Conservation (phyloP, 1,140 invertebrate species). For the Psix sp. region DNA sequence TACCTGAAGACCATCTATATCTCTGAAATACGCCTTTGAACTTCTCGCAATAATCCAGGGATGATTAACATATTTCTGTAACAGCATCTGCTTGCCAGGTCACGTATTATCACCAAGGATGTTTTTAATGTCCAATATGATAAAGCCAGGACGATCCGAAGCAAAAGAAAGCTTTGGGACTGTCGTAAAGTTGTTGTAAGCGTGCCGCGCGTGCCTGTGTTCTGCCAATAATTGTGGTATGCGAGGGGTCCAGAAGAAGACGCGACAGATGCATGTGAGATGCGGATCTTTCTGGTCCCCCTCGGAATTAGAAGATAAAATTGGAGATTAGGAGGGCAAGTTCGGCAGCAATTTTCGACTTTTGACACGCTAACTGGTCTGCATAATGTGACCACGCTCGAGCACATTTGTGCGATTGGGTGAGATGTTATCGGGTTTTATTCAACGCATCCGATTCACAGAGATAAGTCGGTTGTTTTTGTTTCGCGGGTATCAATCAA, state of each 20-base stretch:
- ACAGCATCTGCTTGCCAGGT: slow-evolving; percentile 24
- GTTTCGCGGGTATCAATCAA: too few species aligned
- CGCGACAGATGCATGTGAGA: slow-evolving; percentile 56
- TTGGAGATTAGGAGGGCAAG: slow-evolving; percentile 17
- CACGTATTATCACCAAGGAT: slow-evolving; percentile 28
- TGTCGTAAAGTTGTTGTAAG: slow-evolving; percentile 31
- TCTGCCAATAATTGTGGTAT: slow-evolving; percentile 33
- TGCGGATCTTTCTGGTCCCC: slow-evolving; percentile 22
- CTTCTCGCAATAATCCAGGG: too few species aligned
- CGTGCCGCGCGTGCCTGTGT: slow-evolving; percentile 24
- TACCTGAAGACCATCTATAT: too few species aligned
- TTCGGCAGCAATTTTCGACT: slow-evolving; percentile 55
- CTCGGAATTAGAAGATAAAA: slow-evolving; percentile 51
- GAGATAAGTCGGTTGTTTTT: slow-evolving; percentile 16
- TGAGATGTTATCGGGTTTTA: slow-evolving; percentile 39
- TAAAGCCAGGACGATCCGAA: slow-evolving; percentile 11
- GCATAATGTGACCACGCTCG: slow-evolving; percentile 16
- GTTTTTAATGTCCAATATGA: slow-evolving; percentile 28
- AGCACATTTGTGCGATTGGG: slow-evolving; percentile 54
- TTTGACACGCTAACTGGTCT: slow-evolving; percentile 28
- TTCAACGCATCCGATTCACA: slow-evolving; percentile 21
- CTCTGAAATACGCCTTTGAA: too few species aligned
- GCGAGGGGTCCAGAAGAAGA: slow-evolving; percentile 10
- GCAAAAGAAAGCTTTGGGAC: slow-evolving; percentile 12
- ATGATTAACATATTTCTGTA: slow-evolving; percentile 23